Base-by-base conservation (phyloP, 2,797 vertebrate genomes). In the Podargus strigoides region DNA sequence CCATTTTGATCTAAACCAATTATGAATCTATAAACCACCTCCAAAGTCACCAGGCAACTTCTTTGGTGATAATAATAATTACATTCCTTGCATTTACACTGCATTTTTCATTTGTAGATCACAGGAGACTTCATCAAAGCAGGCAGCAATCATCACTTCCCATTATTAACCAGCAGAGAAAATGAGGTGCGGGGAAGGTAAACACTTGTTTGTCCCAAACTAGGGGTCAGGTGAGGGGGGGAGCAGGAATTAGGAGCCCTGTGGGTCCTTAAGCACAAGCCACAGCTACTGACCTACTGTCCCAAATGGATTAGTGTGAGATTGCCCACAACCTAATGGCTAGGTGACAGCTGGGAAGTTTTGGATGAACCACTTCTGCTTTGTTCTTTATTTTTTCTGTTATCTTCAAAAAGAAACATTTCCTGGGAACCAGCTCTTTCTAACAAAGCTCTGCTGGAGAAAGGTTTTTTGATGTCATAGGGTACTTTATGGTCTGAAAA, bases 51-150 rank as follows among this genome's bases (percentile, higher is more conserved):
- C 62, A 53, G 73, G 63, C 76, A 90, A 52, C 85, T 87, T 76
- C 85, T 73, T 42, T 79, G 32, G 47, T 63, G 90, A 95, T 94
- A 90, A 87, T 92, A 92, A 89, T 95, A 95, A 96, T 95, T 95
- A 94, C 49, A 41, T 60, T 92, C 84, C 78, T 87, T 80, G 74
- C 90, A 42, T 76, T 93, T 88, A 17, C 67, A 39, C 70, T 90
- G 82, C 41, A 14, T 83, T 96, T 97, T 94, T 91, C 63, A 27
- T 69, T n/a, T 12, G 62, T 9, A 91, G 91, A 95, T 94, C 79
- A 91, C 89, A 95, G 92, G 89, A 60, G 70, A n/a, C 82, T 90
- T 69, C 92, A 91, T 94, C 94, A 94, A 96, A 94, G 89, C 89
- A 90, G 56, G 56, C 70, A 88, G 77, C 44, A 87, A 69, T 85